phyloP scores from a whole-genome alignment of 2,888 invertebrate genomes.

The Nomada hirtipes region DNA sequence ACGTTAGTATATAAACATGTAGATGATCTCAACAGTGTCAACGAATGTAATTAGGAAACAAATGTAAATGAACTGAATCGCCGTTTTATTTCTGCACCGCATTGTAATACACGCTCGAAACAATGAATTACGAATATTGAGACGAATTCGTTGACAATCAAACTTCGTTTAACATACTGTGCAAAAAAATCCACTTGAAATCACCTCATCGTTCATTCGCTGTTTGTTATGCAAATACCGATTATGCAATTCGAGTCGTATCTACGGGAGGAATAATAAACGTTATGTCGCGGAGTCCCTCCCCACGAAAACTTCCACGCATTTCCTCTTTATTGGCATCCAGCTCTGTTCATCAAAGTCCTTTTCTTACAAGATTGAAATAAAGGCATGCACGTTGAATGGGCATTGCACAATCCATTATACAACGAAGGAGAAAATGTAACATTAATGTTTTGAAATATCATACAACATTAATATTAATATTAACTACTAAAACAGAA shows the following conservation, averaged over 20 bases:
- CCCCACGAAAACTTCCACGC: not conserved
- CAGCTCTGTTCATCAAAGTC: not conserved
- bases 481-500: too few species aligned
- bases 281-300: not conserved
- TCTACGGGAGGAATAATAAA: not conserved
- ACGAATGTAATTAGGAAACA: not conserved
- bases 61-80: not conserved
- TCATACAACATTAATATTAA: too few species aligned
- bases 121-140: not conserved
- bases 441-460: not conserved
- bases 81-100: not conserved
- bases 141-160: not conserved
- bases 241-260: conserved; percentile 5
- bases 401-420: conserved; percentile 17
- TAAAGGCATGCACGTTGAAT: not conserved
- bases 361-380: not conserved
- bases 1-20: not conserved
- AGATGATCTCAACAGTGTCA: not conserved
- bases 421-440: conserved; percentile 18
- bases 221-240: not conserved
- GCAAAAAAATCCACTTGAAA: not conserved
- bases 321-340: not conserved
- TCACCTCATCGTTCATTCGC: not conserved
- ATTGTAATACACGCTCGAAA: not conserved
- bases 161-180: not conserved